Conservation (phyloP, 1,140 invertebrate species). For the Ostrea edulis region DNA sequence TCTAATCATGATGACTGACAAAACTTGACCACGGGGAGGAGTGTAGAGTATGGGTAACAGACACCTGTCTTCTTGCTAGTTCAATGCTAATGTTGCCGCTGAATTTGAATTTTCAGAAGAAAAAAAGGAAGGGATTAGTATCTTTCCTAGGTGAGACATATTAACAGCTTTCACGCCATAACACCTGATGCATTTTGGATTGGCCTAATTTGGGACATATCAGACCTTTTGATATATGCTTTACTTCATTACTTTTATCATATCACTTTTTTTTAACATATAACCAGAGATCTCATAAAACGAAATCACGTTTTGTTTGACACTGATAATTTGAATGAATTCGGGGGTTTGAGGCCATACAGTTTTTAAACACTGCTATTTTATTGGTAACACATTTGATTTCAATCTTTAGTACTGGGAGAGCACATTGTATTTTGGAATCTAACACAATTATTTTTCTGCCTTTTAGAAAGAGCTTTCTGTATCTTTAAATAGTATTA, state of each 20-base stretch:
- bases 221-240: conserved; percentile 1
- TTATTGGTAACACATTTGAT: background rate
- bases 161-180: conserved; percentile 35
- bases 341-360: background rate
- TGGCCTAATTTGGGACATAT: background rate
- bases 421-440: background rate
- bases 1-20: background rate
- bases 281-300: background rate
- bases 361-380: background rate
- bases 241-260: background rate
- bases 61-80: background rate
- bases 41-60: background rate
- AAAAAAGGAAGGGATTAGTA: conserved; percentile 38
- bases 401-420: background rate
- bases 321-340: background rate
- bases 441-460: background rate
- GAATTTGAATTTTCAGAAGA: conserved; percentile 42
- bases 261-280: background rate
- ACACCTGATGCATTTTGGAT: conserved; percentile 26
- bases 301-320: background rate
- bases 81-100: conserved; percentile 13
- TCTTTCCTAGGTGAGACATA: conserved; percentile 28
- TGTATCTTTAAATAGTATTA: too few species aligned
- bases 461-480: background rate
- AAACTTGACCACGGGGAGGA: background rate